Conservation (phyloP, 2,797 vertebrate species). For the Gallinago nigripennis region DNA sequence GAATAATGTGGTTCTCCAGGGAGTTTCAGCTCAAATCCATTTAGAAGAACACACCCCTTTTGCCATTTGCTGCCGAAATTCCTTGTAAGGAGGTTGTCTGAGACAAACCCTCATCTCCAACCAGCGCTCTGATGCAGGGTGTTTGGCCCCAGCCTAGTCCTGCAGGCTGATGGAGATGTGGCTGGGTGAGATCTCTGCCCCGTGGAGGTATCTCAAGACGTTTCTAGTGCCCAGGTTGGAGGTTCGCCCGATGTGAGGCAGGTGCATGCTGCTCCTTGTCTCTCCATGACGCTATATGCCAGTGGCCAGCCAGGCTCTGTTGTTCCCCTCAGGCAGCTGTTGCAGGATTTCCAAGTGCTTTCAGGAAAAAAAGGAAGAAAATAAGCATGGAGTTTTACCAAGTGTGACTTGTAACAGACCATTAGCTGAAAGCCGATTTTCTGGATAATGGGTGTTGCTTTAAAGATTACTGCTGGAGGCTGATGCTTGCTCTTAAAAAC, state of each 20-base stretch:
- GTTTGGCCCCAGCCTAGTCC: not conserved
- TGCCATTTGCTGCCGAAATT: not conserved
- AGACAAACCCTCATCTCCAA: not conserved
- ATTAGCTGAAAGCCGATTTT: constrained; percentile 46
- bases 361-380: not conserved
- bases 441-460: constrained; percentile 33
- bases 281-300: accelerated
- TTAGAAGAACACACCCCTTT: not conserved
- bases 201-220: accelerated
- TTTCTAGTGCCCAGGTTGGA: accelerated
- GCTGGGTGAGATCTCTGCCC: not conserved
- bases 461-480: constrained; percentile 45
- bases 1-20: not conserved
- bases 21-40: not conserved
- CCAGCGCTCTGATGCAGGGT: not conserved
- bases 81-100: not conserved
- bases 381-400: not conserved
- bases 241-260: accelerated
- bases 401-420: constrained; percentile 5
- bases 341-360: not conserved
- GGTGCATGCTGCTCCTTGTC: accelerated
- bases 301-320: not conserved
- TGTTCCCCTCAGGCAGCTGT: not conserved
- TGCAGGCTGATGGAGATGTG: not conserved
- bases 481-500: not conserved